Evolutionary conservation across 37 sponge, comb jelly and placozoan species (phyloP).

Genomic region (Geodia barretti): DNA sequence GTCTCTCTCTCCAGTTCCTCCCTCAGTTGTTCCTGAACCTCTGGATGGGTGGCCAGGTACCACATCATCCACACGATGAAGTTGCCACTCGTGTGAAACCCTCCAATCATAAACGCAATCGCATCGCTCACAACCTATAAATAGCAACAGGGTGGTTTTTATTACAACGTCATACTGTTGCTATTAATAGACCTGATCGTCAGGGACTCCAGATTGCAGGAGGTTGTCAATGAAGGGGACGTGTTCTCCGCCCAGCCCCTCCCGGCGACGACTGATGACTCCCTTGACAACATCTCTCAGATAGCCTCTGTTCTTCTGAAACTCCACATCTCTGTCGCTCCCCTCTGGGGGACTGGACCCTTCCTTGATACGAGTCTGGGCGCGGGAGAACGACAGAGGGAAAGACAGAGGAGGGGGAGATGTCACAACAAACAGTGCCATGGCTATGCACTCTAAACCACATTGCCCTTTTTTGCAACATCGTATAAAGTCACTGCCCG

Average conservation of each 20-base stretch:
- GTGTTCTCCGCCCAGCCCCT: constrained; percentile 17
- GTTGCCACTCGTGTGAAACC: constrained; percentile 89
- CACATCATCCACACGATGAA: constrained; percentile 45
- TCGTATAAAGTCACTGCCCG: no score
- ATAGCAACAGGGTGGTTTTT: background rate
- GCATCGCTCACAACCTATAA: constrained; percentile 56
- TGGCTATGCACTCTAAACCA: no score
- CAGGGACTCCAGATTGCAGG: constrained; percentile 42
- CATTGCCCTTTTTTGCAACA: no score
- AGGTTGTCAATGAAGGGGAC: constrained; percentile 70
- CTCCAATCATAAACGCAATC: constrained; percentile 84
- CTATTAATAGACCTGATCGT: constrained; percentile 45
- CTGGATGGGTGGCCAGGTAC: constrained; percentile 59
- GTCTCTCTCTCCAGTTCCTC: constrained; percentile 49
- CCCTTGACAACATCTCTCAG: constrained; percentile 23
- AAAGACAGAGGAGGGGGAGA: no score
- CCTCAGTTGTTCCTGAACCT: constrained; percentile 45
- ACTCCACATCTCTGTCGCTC: constrained; percentile 61
- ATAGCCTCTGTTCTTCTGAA: constrained; percentile 32
- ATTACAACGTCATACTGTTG: background rate
- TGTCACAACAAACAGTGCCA: no score
- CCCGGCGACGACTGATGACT: constrained; percentile 18
- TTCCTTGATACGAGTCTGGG: constrained; percentile 19
- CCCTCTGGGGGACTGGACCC: constrained; percentile 36
- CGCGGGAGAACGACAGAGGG: background rate